Evolutionary conservation across 2,797 vertebrate species (phyloP).

Genomic region (Sparus aurata): DNA sequence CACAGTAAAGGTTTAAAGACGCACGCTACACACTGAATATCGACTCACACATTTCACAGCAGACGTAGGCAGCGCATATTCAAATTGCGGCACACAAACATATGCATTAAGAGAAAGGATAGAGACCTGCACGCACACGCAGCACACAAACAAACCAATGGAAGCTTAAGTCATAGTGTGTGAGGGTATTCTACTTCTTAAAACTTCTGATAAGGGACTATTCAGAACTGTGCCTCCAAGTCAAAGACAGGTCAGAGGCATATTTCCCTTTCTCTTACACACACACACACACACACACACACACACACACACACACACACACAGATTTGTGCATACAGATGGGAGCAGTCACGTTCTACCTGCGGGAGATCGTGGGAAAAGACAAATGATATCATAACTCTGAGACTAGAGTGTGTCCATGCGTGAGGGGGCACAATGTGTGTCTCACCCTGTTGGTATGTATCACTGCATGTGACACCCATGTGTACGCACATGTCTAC

Average conservation of each 20-base stretch:
- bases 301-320: not conserved
- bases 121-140: not conserved
- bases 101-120: conserved; percentile 3
- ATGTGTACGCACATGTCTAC: not conserved
- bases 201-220: conserved; percentile 36
- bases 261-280: conserved; percentile 1
- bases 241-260: conserved; percentile 21
- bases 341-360: conserved; percentile 6
- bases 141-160: not conserved
- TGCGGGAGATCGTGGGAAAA: conserved; percentile 23
- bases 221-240: conserved; percentile 24
- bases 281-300: not conserved
- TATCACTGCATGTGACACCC: conserved; percentile 8
- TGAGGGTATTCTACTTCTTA: conserved; percentile 29
- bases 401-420: not conserved
- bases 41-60: not conserved
- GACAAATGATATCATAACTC: conserved; percentile 26
- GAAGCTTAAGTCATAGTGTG: conserved; percentile 22
- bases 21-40: not conserved
- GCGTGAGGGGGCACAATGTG: conserved; percentile 2
- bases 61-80: not conserved
- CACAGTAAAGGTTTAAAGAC: not conserved
- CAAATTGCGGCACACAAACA: not conserved
- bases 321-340: not conserved
- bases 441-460: not conserved